These are phyloP conservation scores for Planococcus citri DNA, from an alignment of 1,140 invertebrate genomes.

Conservation along the genomic window DNA sequence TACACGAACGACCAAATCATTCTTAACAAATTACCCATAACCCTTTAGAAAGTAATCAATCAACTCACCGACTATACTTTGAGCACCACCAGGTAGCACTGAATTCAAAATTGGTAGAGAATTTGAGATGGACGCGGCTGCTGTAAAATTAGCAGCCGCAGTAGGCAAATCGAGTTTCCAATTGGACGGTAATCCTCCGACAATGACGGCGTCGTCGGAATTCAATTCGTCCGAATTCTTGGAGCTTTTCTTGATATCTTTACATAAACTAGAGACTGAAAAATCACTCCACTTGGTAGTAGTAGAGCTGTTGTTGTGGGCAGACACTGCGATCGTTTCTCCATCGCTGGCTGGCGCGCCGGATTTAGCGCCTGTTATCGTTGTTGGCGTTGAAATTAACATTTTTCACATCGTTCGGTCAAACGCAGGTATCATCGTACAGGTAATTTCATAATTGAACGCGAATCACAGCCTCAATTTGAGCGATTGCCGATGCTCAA, in stretches of 20 bases:
- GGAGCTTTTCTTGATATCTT: conserved; percentile 25
- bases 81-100: neutral
- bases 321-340: neutral
- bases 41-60: too few relatives aligned
- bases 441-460: neutral
- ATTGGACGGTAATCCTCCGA: conserved; percentile 3
- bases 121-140: neutral
- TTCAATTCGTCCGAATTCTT: neutral
- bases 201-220: conserved; percentile 1
- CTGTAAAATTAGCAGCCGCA: neutral
- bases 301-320: conserved; percentile 20
- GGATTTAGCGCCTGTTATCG: neutral
- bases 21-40: too few relatives aligned
- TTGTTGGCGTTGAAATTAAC: neutral
- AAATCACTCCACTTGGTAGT: conserved; percentile 28
- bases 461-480: too few relatives aligned
- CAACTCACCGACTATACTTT: conserved; percentile 1
- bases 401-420: neutral
- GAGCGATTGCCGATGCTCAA: too few relatives aligned
- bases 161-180: conserved; percentile 3
- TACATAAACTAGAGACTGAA: conserved; percentile 27
- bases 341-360: neutral
- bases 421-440: neutral
- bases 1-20: too few relatives aligned
- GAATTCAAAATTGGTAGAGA: conserved; percentile 6